A percentile compares a stretch with the other conserved stretches of the same genome.
phyloP scores from a whole-genome alignment of 2,113 vertebrate species.

The Phyllopteryx taeniolatus region DNA sequence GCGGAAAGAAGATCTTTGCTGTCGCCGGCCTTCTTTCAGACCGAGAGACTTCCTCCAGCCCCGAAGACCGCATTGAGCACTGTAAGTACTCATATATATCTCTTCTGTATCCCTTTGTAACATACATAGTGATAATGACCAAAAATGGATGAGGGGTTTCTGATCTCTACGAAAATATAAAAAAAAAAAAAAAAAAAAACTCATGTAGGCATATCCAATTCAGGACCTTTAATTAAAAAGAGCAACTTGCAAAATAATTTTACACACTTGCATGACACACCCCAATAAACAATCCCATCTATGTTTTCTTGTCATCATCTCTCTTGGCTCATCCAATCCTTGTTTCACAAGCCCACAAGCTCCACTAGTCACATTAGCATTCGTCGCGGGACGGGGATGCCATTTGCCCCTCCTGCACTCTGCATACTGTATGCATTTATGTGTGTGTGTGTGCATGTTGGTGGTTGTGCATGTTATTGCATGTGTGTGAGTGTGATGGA shows the following conservation, averaged over 20 bases:
- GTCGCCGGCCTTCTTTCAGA: slow-evolving; percentile 98
- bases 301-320: slow-evolving; percentile 61
- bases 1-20: slow-evolving; percentile 97
- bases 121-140: background rate
- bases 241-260: slow-evolving; percentile 37
- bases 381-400: slow-evolving; percentile 63
- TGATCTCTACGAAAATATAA: background rate
- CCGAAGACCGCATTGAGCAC: slow-evolving; percentile 95
- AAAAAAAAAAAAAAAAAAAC: background rate
- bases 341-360: slow-evolving; percentile 65
- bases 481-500: slow-evolving; percentile 2
- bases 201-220: slow-evolving; percentile 19
- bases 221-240: slow-evolving; percentile 25
- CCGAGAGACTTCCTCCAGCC: slow-evolving; percentile 95
- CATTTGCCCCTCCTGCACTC: slow-evolving; percentile 65
- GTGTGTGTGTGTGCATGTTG: slow-evolving; percentile 39
- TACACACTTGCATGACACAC: slow-evolving; percentile 41
- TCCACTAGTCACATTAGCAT: slow-evolving; percentile 70
- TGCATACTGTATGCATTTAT: slow-evolving; percentile 58
- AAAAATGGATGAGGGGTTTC: background rate
- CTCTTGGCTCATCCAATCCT: slow-evolving; percentile 50
- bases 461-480: slow-evolving; percentile 5
- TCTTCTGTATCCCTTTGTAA: slow-evolving; percentile 16
- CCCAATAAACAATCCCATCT: slow-evolving; percentile 54
- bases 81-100: slow-evolving; percentile 81